Conservation (phyloP, 2,888 invertebrate species). For the Magallana nippona region DNA sequence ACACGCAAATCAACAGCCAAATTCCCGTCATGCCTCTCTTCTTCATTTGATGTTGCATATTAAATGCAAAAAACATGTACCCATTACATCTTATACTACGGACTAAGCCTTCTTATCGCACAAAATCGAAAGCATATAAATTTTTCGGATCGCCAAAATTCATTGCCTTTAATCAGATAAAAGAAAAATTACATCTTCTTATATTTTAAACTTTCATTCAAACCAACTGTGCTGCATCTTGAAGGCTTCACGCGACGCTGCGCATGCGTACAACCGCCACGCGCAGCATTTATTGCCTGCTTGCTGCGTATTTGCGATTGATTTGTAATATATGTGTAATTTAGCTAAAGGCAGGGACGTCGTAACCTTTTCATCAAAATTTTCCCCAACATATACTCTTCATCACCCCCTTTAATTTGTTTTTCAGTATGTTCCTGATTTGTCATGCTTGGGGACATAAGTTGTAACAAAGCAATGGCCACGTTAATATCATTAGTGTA, state of each 20-base stretch:
- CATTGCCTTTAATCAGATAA: conserved; percentile 22
- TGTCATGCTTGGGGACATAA: neutral
- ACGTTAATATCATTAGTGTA: neutral
- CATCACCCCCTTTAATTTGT: neutral
- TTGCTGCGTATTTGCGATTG: neutral
- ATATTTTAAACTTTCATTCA: neutral
- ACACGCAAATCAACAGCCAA: conserved; percentile 27
- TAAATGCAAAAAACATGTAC: conserved; percentile 26
- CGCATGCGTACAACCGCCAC: conserved; percentile 19
- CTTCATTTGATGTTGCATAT: conserved; percentile 30
- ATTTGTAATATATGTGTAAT: conserved; percentile 13
- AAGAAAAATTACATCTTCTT: conserved; percentile 18
- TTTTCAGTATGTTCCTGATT: neutral
- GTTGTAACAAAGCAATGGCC: neutral
- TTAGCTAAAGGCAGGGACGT: conserved; percentile 15
- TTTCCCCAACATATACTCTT: neutral
- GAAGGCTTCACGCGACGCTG: neutral
- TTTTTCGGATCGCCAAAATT: conserved; percentile 37
- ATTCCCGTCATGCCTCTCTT: conserved; percentile 16
- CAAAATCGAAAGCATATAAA: conserved; percentile 41
- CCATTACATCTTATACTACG: neutral
- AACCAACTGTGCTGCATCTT: neutral
- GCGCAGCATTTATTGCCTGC: neutral
- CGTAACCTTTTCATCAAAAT: neutral
- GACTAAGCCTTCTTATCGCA: conserved; percentile 8